Conservation (phyloP, 2,888 invertebrate genomes). For the Eupithecia subumbrata region DNA sequence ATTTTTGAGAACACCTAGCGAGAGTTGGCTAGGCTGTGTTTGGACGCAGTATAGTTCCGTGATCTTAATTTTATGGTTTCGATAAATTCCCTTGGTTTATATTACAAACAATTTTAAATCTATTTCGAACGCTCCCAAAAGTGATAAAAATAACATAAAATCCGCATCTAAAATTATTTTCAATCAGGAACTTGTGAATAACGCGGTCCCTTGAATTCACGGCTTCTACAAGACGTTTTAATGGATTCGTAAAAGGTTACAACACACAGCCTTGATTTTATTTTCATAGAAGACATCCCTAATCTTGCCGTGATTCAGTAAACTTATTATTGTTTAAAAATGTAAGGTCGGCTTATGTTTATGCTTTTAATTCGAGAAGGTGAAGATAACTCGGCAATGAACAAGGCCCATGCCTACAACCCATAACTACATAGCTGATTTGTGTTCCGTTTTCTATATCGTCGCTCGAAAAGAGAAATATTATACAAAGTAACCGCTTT, state of each 20-base stretch:
- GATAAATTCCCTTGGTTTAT: constrained; percentile 33
- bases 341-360: constrained; percentile 62
- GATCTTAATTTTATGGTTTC: constrained; percentile 33
- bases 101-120: constrained; percentile 28
- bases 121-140: constrained; percentile 26
- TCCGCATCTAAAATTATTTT: constrained; percentile 23
- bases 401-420: constrained; percentile 54
- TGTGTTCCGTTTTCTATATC: background rate
- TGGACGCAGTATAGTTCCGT: constrained; percentile 15
- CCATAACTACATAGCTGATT: constrained; percentile 42
- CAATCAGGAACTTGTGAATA: constrained; percentile 29
- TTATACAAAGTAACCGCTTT: background rate
- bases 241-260: constrained; percentile 26
- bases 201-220: constrained; percentile 37
- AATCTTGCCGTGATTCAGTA: constrained; percentile 63
- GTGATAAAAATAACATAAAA: constrained; percentile 40
- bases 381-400: constrained; percentile 56
- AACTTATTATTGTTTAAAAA: constrained; percentile 62
- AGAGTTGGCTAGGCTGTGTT: background rate
- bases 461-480: background rate
- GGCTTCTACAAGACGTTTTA: constrained; percentile 11
- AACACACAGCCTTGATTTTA: constrained; percentile 49
- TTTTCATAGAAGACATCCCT: constrained; percentile 57
- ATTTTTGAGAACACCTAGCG: background rate
- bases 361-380: constrained; percentile 66